A percentile compares a stretch with the other conserved stretches of the same genome.
These are phyloP conservation scores for Peromyscus polionotus DNA, from an alignment of 2,113 vertebrate species.

Conservation along the genomic window DNA sequence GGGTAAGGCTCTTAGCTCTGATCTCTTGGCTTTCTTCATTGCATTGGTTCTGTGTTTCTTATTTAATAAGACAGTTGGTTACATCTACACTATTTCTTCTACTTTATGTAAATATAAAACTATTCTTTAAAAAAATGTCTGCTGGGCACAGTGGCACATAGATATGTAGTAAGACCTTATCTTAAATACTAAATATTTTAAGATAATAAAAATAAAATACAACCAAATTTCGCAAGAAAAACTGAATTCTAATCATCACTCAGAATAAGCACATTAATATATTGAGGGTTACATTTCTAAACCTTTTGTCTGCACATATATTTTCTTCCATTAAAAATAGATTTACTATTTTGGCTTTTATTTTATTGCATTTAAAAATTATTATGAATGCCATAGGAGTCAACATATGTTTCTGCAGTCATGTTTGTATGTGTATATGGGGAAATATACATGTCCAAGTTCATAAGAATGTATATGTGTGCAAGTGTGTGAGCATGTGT, in stretches of 20 bases:
- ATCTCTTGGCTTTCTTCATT: too few relatives aligned
- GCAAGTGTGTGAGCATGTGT: not conserved
- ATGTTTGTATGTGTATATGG: not conserved
- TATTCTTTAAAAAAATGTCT: not conserved
- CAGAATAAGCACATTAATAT: not conserved
- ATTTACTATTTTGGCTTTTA: not conserved
- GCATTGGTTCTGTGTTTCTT: too few relatives aligned
- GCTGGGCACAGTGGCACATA: not conserved
- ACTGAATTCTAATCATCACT: not conserved
- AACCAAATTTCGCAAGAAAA: not conserved
- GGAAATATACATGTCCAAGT: not conserved
- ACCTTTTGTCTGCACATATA: not conserved
- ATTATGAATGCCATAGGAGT: not conserved
- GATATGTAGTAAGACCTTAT: not conserved
- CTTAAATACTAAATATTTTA: not conserved
- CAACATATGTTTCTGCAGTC: not conserved
- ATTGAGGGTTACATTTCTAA: not conserved
- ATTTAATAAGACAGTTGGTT: too few relatives aligned
- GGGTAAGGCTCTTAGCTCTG: too few relatives aligned
- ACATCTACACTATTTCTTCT: not conserved
- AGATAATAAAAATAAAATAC: slow-evolving; percentile 7
- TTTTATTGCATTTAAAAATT: slow-evolving; percentile 26
- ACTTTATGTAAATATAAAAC: not conserved
- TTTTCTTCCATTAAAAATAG: not conserved
- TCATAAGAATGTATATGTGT: not conserved